These are phyloP conservation scores for Brachionus sp. DNA, from an alignment of 1,140 invertebrate species.

Conservation along the genomic window DNA sequence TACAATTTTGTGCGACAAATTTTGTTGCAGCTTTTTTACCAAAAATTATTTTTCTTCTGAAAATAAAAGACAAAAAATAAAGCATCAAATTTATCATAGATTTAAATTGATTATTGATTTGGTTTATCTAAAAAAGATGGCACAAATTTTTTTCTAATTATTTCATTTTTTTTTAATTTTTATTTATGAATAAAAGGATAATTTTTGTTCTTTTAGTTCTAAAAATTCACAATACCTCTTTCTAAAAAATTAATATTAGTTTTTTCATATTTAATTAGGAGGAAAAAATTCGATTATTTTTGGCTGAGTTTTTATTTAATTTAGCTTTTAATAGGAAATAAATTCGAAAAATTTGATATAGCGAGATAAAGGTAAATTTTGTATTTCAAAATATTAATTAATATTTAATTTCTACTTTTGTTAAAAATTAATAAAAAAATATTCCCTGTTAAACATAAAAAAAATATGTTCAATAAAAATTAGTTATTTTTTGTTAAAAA, in stretches of 20 bases:
- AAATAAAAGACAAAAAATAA: too few relatives aligned
- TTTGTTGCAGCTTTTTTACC: too few relatives aligned
- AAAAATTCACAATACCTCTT: too few relatives aligned
- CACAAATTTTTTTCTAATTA: too few relatives aligned
- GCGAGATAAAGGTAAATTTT: not conserved
- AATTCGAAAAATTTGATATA: not conserved
- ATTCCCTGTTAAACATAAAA: not conserved
- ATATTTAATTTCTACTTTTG: not conserved
- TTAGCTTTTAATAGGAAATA: not conserved
- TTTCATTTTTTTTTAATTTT: too few relatives aligned
- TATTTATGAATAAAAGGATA: too few relatives aligned
- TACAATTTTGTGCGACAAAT: too few relatives aligned
- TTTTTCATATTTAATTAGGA: not conserved
- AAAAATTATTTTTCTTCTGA: too few relatives aligned
- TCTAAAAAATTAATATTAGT: not conserved
- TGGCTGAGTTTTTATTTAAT: not conserved
- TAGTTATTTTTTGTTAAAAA: not conserved
- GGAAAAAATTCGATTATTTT: not conserved
- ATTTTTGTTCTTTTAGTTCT: too few relatives aligned
- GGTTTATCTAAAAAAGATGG: too few relatives aligned
- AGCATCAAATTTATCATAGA: too few relatives aligned
- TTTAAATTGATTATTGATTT: too few relatives aligned
- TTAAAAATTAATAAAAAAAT: not conserved
- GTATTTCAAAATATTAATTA: not conserved
- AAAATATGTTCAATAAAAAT: not conserved